Evolutionary conservation across 2,888 invertebrate species (phyloP).

Genomic region (Epinotia demarniana): DNA sequence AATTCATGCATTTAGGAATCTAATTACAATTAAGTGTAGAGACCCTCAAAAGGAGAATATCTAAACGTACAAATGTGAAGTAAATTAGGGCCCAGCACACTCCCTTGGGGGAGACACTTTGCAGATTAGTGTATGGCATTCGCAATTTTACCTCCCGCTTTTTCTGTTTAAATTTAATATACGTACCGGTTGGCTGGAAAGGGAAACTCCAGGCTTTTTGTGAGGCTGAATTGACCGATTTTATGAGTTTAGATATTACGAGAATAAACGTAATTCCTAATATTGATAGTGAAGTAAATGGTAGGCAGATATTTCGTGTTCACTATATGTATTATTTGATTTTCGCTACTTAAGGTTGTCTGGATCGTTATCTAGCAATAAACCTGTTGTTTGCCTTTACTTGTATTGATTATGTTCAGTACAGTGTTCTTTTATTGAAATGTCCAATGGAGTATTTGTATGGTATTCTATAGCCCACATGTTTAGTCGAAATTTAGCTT

Average conservation of each 20-base stretch:
- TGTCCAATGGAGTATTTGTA: too few species aligned
- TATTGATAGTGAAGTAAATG: not conserved
- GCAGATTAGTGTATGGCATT: slow-evolving; percentile 44
- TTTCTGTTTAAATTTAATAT: slow-evolving; percentile 44
- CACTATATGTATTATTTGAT: not conserved
- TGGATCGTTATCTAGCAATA: too few species aligned
- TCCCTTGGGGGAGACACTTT: slow-evolving; percentile 41
- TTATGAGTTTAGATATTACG: not conserved
- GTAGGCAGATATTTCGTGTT: not conserved
- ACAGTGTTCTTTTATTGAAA: too few species aligned
- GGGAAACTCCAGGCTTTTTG: slow-evolving; percentile 4
- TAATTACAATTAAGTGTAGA: slow-evolving; percentile 42
- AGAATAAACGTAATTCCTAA: not conserved
- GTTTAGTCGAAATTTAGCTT: not conserved
- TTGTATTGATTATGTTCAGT: too few species aligned
- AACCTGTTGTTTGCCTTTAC: too few species aligned
- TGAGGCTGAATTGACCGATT: not conserved
- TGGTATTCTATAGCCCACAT: not conserved
- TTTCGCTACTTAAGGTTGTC: too few species aligned
- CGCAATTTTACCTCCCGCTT: slow-evolving; percentile 39
- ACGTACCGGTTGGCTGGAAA: slow-evolving; percentile 19
- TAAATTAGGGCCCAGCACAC: slow-evolving; percentile 33
- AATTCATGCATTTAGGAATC: slow-evolving; percentile 31
- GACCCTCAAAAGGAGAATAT: slow-evolving; percentile 37
- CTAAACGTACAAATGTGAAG: slow-evolving; percentile 38